Conservation (phyloP, 53 echinoderm and acorn worm genomes). For the Arbacia lixula region DNA sequence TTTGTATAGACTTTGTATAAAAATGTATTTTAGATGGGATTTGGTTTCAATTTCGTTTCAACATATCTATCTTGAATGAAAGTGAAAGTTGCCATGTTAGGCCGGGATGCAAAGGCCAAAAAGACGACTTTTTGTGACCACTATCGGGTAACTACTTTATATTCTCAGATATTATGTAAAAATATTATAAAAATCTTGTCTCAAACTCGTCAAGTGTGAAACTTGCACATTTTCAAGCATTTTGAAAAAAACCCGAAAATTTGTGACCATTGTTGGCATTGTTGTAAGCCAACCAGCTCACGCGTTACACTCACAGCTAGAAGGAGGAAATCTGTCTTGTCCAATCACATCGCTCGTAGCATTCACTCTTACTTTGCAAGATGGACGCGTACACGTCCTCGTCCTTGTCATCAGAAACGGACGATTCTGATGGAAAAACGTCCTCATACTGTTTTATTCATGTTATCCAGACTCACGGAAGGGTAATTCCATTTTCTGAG, state of each 20-base stretch:
- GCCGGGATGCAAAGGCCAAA: conserved; percentile 13
- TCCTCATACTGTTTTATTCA: conserved; percentile 3
- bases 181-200: conserved; percentile 11
- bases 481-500: conserved; percentile 17
- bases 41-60: too few species aligned
- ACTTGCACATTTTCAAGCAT: not conserved
- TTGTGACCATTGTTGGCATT: not conserved
- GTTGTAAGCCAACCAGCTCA: conserved; percentile 15
- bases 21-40: too few species aligned
- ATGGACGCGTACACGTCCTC: conserved; percentile 16
- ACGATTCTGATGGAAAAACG: conserved; percentile 13
- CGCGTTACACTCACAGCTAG: not conserved
- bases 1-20: too few species aligned
- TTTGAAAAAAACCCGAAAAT: not conserved
- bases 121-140: conserved; percentile 14
- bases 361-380: not conserved
- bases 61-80: too few species aligned
- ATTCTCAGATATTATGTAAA: conserved; percentile 21
- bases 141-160: conserved; percentile 13
- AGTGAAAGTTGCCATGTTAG: too few species aligned
- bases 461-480: conserved; percentile 1
- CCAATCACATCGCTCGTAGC: conserved; percentile 10
- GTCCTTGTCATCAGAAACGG: conserved; percentile 10
- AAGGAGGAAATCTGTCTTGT: not conserved
- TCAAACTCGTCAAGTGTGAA: conserved; percentile 12